Percentiles rank a stretch among this genome's conserved stretches.
phyloP scores from a whole-genome alignment of 2,113 vertebrate species.

The Prunella fulvescens region DNA sequence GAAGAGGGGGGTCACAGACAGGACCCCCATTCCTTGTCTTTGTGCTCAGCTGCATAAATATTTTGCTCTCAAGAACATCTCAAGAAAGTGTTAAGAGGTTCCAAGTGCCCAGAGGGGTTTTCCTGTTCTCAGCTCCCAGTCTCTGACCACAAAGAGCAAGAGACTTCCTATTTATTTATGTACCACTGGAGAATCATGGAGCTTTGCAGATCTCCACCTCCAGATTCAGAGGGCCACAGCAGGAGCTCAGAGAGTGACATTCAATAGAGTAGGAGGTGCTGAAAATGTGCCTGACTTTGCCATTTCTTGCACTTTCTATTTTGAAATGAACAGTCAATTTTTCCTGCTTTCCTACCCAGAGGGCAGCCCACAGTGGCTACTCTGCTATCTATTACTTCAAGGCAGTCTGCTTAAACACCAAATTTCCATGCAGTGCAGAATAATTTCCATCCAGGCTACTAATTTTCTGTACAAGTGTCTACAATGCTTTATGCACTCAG shows the following conservation, averaged over 20 bases:
- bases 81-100: neutral
- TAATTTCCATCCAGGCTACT: neutral
- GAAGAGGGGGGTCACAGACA: neutral
- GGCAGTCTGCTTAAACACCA: neutral
- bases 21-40: neutral
- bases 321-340: neutral
- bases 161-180: neutral
- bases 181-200: neutral
- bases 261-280: neutral
- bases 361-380: neutral
- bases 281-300: neutral
- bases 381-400: neutral
- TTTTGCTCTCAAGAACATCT: neutral
- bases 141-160: neutral
- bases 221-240: neutral
- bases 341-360: neutral
- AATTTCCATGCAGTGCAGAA: neutral
- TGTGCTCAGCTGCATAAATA: neutral
- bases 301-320: conserved; percentile 1
- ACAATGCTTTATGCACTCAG: neutral
- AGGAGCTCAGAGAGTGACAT: neutral
- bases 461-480: neutral
- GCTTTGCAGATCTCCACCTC: neutral
- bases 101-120: neutral
- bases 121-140: neutral